Evolutionary conservation across 2,113 vertebrate species (phyloP).

Genomic region (Tragelaphus buxtoni): DNA sequence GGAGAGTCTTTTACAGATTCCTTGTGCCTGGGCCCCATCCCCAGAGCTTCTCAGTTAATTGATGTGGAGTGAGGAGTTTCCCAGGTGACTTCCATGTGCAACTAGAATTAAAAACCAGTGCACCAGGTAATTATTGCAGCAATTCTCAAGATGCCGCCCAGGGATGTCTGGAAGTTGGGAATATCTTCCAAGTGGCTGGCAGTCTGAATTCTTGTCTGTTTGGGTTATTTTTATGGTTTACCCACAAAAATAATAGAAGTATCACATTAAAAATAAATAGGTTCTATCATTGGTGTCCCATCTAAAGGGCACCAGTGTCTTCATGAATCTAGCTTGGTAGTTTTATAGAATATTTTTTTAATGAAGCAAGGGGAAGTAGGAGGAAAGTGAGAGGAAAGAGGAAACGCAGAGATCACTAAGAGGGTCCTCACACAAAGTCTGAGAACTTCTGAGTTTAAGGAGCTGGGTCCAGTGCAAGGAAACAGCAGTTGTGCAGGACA

Average conservation of each 20-base stretch:
- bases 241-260: neutral
- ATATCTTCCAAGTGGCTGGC: neutral
- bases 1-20: neutral
- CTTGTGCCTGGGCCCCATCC: neutral
- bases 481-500: neutral
- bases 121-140: neutral
- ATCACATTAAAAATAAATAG: neutral
- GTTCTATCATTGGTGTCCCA: neutral
- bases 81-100: constrained; percentile 9
- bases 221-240: neutral
- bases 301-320: neutral
- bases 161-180: neutral
- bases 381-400: neutral
- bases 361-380: neutral
- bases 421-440: neutral
- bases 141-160: neutral
- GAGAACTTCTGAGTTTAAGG: neutral
- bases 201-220: neutral
- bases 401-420: neutral
- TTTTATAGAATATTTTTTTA: neutral
- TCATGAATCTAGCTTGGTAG: neutral
- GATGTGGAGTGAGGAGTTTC: neutral
- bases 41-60: constrained; percentile 36
- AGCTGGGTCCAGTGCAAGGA: neutral
- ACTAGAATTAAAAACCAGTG: neutral